Evolutionary conservation across 1,140 invertebrate species (phyloP).

Genomic region (Thrips palmi): DNA sequence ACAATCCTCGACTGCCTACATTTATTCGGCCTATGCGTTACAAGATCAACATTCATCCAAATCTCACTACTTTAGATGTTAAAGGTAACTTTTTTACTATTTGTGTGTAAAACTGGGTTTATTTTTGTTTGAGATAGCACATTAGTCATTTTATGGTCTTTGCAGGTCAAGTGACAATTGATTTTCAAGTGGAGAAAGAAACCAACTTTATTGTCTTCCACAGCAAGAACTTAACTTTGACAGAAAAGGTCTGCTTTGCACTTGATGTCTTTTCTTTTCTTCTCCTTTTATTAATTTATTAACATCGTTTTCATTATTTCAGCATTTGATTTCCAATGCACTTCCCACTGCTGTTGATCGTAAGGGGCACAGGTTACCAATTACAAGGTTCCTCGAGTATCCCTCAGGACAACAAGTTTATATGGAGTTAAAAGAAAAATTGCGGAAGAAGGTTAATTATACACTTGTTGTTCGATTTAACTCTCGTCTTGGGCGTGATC

Average conservation of each 20-base stretch:
- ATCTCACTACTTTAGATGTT: constrained; percentile 73
- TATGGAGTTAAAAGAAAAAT: constrained; percentile 60
- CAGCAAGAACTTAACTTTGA: constrained; percentile 73
- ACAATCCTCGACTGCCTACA: constrained; percentile 62
- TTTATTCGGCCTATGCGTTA: constrained; percentile 68
- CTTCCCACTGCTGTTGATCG: constrained; percentile 27
- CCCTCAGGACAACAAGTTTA: constrained; percentile 68
- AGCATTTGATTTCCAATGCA: constrained; percentile 3
- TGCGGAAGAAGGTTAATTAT: constrained; percentile 60
- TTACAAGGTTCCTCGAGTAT: constrained; percentile 59
- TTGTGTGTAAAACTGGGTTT: neutral
- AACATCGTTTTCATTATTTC: constrained; percentile 1
- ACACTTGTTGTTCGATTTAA: constrained; percentile 69
- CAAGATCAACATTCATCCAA: constrained; percentile 80
- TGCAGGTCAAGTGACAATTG: constrained; percentile 68
- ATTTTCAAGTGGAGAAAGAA: constrained; percentile 62
- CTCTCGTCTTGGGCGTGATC: constrained; percentile 53
- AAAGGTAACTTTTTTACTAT: constrained; percentile 46
- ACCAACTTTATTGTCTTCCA: constrained; percentile 83
- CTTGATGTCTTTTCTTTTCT: constrained; percentile 2
- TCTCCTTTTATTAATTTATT: constrained; percentile 2
- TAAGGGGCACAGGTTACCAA: constrained; percentile 48
- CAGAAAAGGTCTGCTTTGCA: constrained; percentile 41
- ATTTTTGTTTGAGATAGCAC: neutral
- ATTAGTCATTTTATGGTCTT: constrained; percentile 16